These are phyloP conservation scores for Aepyceros melampus DNA, from an alignment of 2,113 vertebrate genomes.

Conservation along the genomic window DNA sequence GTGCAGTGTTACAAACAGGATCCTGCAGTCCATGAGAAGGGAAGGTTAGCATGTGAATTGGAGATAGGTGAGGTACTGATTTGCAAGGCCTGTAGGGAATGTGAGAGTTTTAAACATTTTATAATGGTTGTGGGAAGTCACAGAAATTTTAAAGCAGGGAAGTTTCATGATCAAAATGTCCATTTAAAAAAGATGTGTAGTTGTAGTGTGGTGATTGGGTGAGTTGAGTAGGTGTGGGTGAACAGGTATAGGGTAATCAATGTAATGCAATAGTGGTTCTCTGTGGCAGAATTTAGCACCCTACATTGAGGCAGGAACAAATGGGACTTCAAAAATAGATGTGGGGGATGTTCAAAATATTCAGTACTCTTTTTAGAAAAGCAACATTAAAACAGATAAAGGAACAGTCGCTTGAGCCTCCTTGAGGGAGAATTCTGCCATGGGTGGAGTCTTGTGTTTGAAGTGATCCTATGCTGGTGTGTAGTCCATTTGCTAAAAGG, in stretches of 20 bases:
- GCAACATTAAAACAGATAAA: background rate
- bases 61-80: background rate
- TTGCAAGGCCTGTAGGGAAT: background rate
- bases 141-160: background rate
- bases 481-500: background rate
- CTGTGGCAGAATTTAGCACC: background rate
- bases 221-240: background rate
- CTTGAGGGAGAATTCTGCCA: background rate
- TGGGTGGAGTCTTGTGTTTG: background rate
- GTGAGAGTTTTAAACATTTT: background rate
- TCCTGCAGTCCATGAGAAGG: background rate
- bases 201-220: background rate
- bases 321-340: background rate
- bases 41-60: background rate
- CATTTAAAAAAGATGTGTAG: background rate
- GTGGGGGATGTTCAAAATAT: background rate
- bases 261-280: background rate
- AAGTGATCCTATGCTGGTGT: background rate
- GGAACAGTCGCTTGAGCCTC: background rate
- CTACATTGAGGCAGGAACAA: background rate
- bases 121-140: background rate
- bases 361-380: background rate
- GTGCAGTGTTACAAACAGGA: background rate
- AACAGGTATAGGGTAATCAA: background rate
- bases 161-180: background rate